Conservation (phyloP, 2,113 vertebrate species). For the Tapirus terrestris region DNA sequence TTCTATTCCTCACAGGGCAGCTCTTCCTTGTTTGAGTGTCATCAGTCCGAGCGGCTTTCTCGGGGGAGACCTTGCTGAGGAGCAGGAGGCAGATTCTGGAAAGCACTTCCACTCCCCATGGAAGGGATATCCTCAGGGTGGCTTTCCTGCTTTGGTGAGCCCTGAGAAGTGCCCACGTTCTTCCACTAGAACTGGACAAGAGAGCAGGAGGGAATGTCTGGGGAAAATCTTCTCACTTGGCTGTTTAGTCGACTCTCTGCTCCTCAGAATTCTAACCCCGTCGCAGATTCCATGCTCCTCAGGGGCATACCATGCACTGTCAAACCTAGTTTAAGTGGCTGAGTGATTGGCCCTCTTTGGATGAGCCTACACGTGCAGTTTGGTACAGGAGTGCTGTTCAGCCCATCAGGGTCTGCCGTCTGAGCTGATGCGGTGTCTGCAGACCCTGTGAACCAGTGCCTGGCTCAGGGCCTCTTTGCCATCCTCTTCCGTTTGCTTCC, state of each 20-base stretch:
- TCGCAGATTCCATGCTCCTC: not conserved
- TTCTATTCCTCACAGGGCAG: not conserved
- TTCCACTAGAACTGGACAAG: fast-evolving
- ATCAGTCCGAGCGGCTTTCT: not conserved
- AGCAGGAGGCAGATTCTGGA: not conserved
- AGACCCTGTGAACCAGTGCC: fast-evolving
- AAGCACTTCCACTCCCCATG: fast-evolving
- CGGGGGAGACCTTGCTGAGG: not conserved
- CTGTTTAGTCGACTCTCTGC: too few species aligned
- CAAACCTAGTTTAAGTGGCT: not conserved
- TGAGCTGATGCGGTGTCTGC: too few species aligned
- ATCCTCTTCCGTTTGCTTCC: not conserved
- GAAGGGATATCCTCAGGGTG: fast-evolving
- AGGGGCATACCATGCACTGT: fast-evolving
- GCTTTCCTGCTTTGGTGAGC: fast-evolving
- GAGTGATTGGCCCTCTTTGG: not conserved
- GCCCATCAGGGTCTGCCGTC: fast-evolving
- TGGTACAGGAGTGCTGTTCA: fast-evolving
- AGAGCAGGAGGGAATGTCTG: not conserved
- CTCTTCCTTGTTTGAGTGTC: too few species aligned
- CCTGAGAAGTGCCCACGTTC: fast-evolving
- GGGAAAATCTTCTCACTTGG: fast-evolving
- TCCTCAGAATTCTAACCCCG: not conserved
- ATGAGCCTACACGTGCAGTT: not conserved
- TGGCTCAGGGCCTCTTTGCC: not conserved